phyloP scores from a whole-genome alignment of 1,140 invertebrate species.

The Dinoponera quadriceps region DNA sequence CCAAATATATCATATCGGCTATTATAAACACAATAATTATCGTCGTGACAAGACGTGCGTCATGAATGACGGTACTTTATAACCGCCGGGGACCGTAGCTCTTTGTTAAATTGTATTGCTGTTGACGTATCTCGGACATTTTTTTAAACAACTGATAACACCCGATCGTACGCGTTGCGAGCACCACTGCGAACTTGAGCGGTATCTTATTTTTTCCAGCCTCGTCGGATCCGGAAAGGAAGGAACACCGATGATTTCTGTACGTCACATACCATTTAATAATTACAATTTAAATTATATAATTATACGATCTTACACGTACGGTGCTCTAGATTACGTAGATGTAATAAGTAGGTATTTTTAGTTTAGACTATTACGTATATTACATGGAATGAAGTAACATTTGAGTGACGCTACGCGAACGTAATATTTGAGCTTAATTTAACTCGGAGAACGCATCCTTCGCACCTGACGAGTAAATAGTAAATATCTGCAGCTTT shows the following conservation, averaged over 20 bases:
- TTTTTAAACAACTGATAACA: constrained; percentile 25
- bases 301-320: constrained; percentile 85
- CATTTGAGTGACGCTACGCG: constrained; percentile 84
- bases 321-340: constrained; percentile 85
- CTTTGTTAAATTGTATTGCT: constrained; percentile 23
- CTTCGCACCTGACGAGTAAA: constrained; percentile 75
- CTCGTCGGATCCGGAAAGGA: constrained; percentile 40
- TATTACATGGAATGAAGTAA: constrained; percentile 86
- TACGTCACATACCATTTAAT: constrained; percentile 86
- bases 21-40: constrained; percentile 71
- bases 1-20: constrained; percentile 41
- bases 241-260: constrained; percentile 55
- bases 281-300: constrained; percentile 86
- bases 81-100: not conserved
- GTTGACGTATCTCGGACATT: not conserved
- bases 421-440: constrained; percentile 86
- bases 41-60: constrained; percentile 37
- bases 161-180: not conserved
- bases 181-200: not conserved
- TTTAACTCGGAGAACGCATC: constrained; percentile 79
- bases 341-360: constrained; percentile 84
- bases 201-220: not conserved
- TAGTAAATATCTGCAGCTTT: constrained; percentile 54
- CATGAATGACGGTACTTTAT: constrained; percentile 63
- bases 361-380: constrained; percentile 85